Percentiles rank a stretch among this genome's conserved stretches.
Conservation (phyloP, 2,888 invertebrate species). For the Troides helena region DNA sequence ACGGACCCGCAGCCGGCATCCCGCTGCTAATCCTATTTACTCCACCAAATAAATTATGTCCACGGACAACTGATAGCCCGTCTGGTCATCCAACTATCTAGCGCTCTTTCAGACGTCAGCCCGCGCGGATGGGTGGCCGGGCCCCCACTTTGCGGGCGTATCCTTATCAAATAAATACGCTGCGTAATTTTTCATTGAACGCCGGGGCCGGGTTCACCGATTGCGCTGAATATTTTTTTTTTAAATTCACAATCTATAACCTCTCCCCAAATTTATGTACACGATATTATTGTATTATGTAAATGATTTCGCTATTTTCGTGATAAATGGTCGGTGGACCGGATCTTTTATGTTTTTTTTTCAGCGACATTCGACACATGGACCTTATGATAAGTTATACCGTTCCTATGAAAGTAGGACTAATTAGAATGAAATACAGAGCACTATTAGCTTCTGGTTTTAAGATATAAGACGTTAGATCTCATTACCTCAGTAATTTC, state of each 20-base stretch:
- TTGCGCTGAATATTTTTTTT: background rate
- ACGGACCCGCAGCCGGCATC: constrained; percentile 60
- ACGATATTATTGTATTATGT: too few species aligned
- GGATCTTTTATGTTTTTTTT: too few species aligned
- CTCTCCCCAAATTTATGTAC: too few species aligned
- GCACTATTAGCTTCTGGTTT: too few species aligned
- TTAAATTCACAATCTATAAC: background rate
- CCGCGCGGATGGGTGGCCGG: background rate
- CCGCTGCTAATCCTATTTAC: constrained; percentile 75
- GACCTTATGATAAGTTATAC: too few species aligned
- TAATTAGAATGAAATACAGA: too few species aligned
- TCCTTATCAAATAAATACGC: constrained; percentile 8
- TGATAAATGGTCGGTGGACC: too few species aligned
- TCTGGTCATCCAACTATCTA: constrained; percentile 28
- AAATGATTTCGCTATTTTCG: too few species aligned
- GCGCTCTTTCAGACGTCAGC: constrained; percentile 6
- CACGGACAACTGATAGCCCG: constrained; percentile 48
- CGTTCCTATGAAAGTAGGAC: too few species aligned
- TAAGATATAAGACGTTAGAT: too few species aligned
- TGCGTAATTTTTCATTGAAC: constrained; percentile 8
- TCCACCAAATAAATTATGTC: constrained; percentile 69
- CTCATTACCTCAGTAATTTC: too few species aligned
- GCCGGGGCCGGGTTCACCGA: background rate
- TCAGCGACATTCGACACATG: too few species aligned
- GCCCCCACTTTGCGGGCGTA: constrained; percentile 9